Percentiles rank a stretch among this genome's conserved stretches.
Conservation (phyloP, 2,888 invertebrate species). For the Stomorhina lunata region DNA sequence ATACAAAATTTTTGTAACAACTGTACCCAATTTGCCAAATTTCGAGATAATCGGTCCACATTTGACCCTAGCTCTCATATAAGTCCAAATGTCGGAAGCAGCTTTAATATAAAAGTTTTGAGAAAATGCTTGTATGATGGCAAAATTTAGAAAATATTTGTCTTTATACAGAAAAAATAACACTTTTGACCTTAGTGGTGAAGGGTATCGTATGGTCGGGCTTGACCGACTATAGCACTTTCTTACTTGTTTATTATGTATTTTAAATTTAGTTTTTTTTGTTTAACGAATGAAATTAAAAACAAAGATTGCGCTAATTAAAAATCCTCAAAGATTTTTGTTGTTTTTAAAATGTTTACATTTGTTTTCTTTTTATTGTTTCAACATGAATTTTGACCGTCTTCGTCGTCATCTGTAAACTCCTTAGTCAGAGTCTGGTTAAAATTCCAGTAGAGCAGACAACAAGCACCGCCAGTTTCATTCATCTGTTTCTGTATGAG, state of each 20-base stretch:
- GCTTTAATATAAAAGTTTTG: too few species aligned
- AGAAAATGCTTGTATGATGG: too few species aligned
- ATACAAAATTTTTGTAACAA: too few species aligned
- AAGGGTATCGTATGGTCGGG: too few species aligned
- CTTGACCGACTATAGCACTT: too few species aligned
- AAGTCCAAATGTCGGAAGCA: too few species aligned
- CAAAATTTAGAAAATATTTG: too few species aligned
- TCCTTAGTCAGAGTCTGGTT: slow-evolving; percentile 65
- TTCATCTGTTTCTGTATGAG: slow-evolving; percentile 71
- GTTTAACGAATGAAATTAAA: slow-evolving; percentile 76
- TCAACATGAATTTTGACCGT: slow-evolving; percentile 42
- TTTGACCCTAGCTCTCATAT: too few species aligned
- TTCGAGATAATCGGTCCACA: too few species aligned
- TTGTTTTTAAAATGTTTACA: slow-evolving; percentile 50
- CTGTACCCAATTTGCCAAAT: too few species aligned
- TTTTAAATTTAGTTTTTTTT: not conserved
- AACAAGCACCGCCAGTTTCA: slow-evolving; percentile 55
- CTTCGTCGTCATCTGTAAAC: slow-evolving; percentile 20
- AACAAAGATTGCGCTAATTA: slow-evolving; percentile 80
- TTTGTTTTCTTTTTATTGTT: slow-evolving; percentile 37
- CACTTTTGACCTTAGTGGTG: too few species aligned
- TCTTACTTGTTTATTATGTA: not conserved
- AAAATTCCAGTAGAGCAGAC: slow-evolving; percentile 64
- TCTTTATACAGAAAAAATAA: too few species aligned
- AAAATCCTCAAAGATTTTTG: slow-evolving; percentile 74